Evolutionary conservation across 2,888 invertebrate species (phyloP).

Genomic region (Pocota personata): DNA sequence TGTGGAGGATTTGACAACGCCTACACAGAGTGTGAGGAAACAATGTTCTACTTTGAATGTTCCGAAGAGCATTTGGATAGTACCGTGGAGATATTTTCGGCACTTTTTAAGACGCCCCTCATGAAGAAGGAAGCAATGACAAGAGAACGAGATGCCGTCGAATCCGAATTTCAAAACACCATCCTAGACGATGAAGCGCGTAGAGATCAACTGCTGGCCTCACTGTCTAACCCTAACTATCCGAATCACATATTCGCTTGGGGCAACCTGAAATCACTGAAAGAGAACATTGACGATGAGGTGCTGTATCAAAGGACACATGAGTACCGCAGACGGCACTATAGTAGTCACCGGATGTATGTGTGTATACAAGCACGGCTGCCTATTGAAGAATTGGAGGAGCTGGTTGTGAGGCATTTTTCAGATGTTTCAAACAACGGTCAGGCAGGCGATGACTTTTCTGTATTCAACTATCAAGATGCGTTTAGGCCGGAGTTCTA

Average conservation of each 20-base stretch:
- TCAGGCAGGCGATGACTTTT: constrained; percentile 86
- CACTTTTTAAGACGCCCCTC: constrained; percentile 93
- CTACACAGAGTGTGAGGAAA: constrained; percentile 93
- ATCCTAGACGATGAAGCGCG: constrained; percentile 89
- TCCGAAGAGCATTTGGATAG: constrained; percentile 90
- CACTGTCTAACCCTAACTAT: constrained; percentile 87
- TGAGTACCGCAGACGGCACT: constrained; percentile 90
- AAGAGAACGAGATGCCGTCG: constrained; percentile 93
- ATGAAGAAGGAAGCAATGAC: constrained; percentile 93
- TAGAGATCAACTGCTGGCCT: constrained; percentile 90
- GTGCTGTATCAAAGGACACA: constrained; percentile 88
- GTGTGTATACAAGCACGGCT: constrained; percentile 89
- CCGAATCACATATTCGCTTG: constrained; percentile 91
- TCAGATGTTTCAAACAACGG: constrained; percentile 88
- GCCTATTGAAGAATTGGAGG: constrained; percentile 81
- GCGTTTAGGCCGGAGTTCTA: constrained; percentile 80
- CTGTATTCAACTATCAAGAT: constrained; percentile 79
- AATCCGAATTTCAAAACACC: constrained; percentile 94
- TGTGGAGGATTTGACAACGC: constrained; percentile 95
- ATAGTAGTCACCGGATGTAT: constrained; percentile 95
- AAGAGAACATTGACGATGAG: constrained; percentile 87
- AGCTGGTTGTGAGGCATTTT: constrained; percentile 85
- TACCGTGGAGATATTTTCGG: constrained; percentile 92
- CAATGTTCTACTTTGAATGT: constrained; percentile 95
- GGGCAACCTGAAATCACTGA: constrained; percentile 91